Base-by-base conservation (phyloP, 2,797 vertebrate species). In the Lophius americanus region DNA sequence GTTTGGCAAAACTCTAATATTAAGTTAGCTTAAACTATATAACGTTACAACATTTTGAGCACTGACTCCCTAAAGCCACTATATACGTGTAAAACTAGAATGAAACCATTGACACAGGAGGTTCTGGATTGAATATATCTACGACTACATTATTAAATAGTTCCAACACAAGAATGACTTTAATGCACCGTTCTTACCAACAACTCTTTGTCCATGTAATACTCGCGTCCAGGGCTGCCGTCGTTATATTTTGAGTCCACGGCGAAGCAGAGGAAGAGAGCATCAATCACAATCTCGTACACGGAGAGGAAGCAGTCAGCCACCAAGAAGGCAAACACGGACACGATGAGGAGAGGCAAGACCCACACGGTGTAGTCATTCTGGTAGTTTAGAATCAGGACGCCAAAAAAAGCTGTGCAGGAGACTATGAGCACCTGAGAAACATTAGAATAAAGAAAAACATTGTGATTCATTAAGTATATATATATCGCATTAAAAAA, bases 261-360 rank as follows among this genome's bases (percentile, higher is more conserved):
- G 65, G 97, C 97, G 81, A 99, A 99, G 93, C 98, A 99, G 81
- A 99, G 95, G 93, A 99, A 99, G 65, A 99, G 95, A 23, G 97
- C 97, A 71, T 99, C 98, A 51, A 99, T 97, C 73, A 98, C 97
- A 75, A 96, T 98, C 94, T 99, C 98, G 60, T 95, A 99, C 80
- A 98, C 96, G 32, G 98, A 99, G 51, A 99, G 96, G 94, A 99
- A 99, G 90, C 97, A 99, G 89, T 99, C 96, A 67, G 98, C 97
- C 84, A 99, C 97, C 86, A 99, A 92, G 92, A 95, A 99, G 77
- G 97, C 96, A 86, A 99, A 99, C 63, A 98, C 79, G 81, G 96
- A 98, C 85, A 97, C 95, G 76, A 99, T 99, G 90, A 99, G 78
- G 47, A 99, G 96, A 4, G 98, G 97, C 75, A 99, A 90, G 73